Conservation (phyloP, 2,797 vertebrate genomes). For the Helostoma temminkii region DNA sequence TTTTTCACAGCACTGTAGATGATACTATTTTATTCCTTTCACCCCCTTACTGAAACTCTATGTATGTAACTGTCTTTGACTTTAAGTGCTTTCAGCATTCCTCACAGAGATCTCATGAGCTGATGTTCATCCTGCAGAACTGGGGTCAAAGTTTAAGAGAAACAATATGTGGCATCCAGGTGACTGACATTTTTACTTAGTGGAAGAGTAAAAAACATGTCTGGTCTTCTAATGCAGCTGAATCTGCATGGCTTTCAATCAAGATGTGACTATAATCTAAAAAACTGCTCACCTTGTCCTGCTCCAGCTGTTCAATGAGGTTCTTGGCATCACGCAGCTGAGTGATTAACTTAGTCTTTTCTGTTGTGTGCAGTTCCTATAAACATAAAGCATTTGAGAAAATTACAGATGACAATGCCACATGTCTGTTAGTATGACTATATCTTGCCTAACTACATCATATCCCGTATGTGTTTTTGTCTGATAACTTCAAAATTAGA, state of each 20-base stretch:
- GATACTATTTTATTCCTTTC: too few species aligned
- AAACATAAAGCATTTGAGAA: constrained; percentile 48
- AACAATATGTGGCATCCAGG: constrained; percentile 48
- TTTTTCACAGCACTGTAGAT: too few species aligned
- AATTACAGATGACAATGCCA: constrained; percentile 18
- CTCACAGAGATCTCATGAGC: constrained; percentile 46
- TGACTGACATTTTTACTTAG: constrained; percentile 43
- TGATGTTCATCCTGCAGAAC: constrained; percentile 48
- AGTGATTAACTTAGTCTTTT: constrained; percentile 97
- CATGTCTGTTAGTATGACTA: not conserved
- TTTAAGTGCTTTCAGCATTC: constrained; percentile 55
- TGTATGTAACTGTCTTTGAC: constrained; percentile 35
- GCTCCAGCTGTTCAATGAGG: constrained; percentile 96
- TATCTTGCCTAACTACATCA: constrained; percentile 7
- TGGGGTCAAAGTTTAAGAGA: constrained; percentile 70
- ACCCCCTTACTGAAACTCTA: constrained; percentile 18
- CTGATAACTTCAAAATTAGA: constrained; percentile 45
- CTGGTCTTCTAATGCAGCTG: constrained; percentile 33
- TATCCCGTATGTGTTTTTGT: constrained; percentile 6
- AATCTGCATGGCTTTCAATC: constrained; percentile 24
- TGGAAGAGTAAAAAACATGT: constrained; percentile 42
- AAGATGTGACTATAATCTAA: constrained; percentile 16
- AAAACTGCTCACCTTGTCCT: constrained; percentile 93
- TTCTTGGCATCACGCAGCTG: constrained; percentile 97
- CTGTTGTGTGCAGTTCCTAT: constrained; percentile 94